Conservation (phyloP, 2,888 invertebrate genomes). For the Drosophila testacea region DNA sequence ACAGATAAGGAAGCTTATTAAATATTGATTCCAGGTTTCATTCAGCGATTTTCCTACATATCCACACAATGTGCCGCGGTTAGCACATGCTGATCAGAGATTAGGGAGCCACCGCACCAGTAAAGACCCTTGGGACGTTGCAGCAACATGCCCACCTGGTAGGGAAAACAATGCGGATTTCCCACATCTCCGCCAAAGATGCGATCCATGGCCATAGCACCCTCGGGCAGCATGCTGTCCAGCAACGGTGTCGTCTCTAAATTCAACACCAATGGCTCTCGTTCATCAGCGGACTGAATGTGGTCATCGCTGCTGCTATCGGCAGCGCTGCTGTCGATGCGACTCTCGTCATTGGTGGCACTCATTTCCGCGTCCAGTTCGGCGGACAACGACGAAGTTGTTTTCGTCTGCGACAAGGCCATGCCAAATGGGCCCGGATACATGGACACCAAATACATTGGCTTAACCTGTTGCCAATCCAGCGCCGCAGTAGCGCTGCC, state of each 20-base stretch:
- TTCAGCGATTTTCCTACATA: constrained; percentile 64
- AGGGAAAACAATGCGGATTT: constrained; percentile 80
- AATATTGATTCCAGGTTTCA: not conserved
- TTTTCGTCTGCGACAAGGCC: constrained; percentile 43
- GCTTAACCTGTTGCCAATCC: constrained; percentile 83
- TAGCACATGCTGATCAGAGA: constrained; percentile 82
- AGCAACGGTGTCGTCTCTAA: constrained; percentile 80
- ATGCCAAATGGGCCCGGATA: constrained; percentile 67
- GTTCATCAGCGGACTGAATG: constrained; percentile 38
- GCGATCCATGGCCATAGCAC: constrained; percentile 83
- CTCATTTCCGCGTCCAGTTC: constrained; percentile 74
- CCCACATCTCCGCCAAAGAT: constrained; percentile 84
- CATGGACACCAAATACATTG: constrained; percentile 84
- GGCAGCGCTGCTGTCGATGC: constrained; percentile 36
- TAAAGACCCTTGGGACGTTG: constrained; percentile 82
- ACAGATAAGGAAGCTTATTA: not conserved
- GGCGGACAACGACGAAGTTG: constrained; percentile 49
- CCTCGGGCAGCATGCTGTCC: constrained; percentile 76
- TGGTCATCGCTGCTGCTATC: constrained; percentile 16
- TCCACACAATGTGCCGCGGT: constrained; percentile 84
- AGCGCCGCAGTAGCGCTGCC: constrained; percentile 59
- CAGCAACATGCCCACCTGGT: constrained; percentile 83
- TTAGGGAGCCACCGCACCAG: constrained; percentile 84
- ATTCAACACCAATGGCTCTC: constrained; percentile 78
- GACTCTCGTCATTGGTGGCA: constrained; percentile 51